Conservation (phyloP, 2,113 vertebrate species). For the Himantopus leucocephalus region DNA sequence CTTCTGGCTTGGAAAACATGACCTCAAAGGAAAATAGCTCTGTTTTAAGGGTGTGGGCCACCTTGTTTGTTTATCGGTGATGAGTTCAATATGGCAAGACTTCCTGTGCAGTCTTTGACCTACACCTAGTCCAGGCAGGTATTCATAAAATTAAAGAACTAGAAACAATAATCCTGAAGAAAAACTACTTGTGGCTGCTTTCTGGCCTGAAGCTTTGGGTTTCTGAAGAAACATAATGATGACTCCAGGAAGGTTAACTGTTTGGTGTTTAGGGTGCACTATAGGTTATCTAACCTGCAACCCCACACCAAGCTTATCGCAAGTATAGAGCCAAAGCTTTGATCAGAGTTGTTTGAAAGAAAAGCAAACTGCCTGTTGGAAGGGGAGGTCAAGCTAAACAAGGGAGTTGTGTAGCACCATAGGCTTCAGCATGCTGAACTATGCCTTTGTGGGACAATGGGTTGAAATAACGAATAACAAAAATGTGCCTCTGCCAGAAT, state of each 20-base stretch:
- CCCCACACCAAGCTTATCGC: neutral
- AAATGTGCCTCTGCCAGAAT: neutral
- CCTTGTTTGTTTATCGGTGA: neutral
- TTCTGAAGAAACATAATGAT: neutral
- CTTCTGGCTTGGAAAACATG: neutral
- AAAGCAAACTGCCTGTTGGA: neutral
- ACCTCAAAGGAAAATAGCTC: neutral
- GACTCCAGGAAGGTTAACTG: neutral
- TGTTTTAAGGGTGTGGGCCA: neutral
- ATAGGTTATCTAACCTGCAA: neutral
- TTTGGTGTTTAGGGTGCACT: neutral
- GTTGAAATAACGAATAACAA: neutral
- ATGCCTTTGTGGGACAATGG: neutral
- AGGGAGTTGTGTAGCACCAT: neutral
- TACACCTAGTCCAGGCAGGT: neutral
- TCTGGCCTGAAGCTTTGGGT: neutral
- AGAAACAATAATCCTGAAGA: neutral
- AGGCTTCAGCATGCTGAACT: neutral
- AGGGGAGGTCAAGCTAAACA: neutral
- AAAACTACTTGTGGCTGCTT: neutral
- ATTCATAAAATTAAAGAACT: neutral
- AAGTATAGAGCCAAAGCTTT: neutral
- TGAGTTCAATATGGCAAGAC: neutral
- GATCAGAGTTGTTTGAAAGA: neutral
- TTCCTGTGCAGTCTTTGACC: neutral